A percentile compares a stretch with the other conserved stretches of the same genome.
phyloP scores from a whole-genome alignment of 1,140 invertebrate genomes.

The Listronotus oregonensis region DNA sequence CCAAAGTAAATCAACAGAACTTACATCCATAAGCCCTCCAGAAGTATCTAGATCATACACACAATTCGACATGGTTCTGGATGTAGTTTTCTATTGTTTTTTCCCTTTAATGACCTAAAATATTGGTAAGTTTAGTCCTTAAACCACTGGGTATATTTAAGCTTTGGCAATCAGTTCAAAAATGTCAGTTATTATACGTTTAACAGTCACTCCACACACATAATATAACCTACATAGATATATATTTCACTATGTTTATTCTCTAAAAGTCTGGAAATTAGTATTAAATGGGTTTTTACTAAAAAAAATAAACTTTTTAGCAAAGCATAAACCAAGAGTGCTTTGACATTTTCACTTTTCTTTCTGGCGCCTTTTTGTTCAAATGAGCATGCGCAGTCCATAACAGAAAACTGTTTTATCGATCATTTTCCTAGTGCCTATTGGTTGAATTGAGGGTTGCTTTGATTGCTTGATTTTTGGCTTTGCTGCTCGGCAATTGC shows the following conservation, averaged over 20 bases:
- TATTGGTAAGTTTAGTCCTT: neutral
- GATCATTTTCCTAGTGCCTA: no score
- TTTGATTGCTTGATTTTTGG: no score
- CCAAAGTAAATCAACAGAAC: slow-evolving; percentile 43
- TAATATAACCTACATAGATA: neutral
- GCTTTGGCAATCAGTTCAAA: neutral
- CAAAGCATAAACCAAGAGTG: slow-evolving; percentile 1
- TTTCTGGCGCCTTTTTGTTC: slow-evolving; percentile 18
- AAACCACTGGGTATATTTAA: neutral
- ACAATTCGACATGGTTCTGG: slow-evolving; percentile 55
- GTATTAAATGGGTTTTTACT: neutral
- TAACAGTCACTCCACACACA: neutral
- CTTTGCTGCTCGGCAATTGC: no score
- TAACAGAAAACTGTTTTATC: slow-evolving; percentile 1
- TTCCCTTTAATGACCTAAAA: slow-evolving; percentile 7
- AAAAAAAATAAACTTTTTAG: neutral
- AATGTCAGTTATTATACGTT: neutral
- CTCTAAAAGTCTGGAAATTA: neutral
- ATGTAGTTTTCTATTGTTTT: no score
- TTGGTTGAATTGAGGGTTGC: no score
- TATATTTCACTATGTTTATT: neutral
- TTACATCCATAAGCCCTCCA: slow-evolving; percentile 72
- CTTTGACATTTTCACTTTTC: slow-evolving; percentile 12
- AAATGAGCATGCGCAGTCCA: slow-evolving; percentile 9
- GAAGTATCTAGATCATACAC: slow-evolving; percentile 68